Evolutionary conservation across 2,797 vertebrate genomes (phyloP).

Genomic region (Hippopotamyrus pictus): DNA sequence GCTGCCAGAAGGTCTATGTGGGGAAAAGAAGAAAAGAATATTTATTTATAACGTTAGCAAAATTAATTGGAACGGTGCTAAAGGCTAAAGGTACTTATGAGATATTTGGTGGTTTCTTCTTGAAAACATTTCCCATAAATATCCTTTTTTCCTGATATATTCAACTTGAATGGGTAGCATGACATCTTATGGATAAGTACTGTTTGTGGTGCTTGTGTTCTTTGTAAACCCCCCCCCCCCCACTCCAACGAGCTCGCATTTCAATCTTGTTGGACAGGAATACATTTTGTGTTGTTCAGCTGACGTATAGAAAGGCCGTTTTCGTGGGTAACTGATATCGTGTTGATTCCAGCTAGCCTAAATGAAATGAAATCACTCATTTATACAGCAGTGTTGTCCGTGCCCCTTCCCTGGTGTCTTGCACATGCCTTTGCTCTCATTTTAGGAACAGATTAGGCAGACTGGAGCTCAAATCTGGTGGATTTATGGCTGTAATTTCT

Average conservation of each 20-base stretch:
- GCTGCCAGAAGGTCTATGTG: neutral
- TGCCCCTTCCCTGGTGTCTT: neutral
- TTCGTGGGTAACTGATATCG: neutral
- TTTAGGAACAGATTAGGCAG: neutral
- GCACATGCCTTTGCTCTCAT: neutral
- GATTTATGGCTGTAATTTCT: neutral
- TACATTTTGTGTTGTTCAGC: neutral
- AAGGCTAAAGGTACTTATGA: neutral
- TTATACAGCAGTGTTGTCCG: neutral
- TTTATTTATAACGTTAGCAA: neutral
- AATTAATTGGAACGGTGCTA: neutral
- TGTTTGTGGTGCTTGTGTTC: neutral
- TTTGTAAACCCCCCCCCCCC: neutral
- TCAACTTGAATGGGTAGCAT: neutral
- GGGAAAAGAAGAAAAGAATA: neutral
- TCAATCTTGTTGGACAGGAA: neutral
- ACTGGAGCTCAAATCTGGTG: neutral
- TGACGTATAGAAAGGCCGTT: neutral
- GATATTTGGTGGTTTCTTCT: neutral
- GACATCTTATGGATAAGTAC: neutral
- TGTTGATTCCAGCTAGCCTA: neutral
- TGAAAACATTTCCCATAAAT: neutral
- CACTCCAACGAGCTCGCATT: neutral
- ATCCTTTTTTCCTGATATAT: neutral
- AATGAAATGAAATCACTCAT: slow-evolving; percentile 9